Base-by-base conservation (phyloP, 1,140 invertebrate species). In the Macrobrachium rosenbergii region DNA sequence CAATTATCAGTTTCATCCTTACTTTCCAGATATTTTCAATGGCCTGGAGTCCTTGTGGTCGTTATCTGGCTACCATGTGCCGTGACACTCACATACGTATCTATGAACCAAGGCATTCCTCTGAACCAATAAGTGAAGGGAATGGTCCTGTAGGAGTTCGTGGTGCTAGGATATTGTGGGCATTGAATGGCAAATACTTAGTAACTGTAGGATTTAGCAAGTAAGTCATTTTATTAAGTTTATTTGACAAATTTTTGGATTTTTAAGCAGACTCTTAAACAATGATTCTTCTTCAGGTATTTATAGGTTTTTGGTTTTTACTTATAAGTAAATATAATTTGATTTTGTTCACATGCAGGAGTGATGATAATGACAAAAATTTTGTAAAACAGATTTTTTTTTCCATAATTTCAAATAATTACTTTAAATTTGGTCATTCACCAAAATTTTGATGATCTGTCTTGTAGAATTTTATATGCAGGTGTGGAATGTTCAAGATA, bases 151-250 rank as follows among this genome's bases (percentile, higher is more conserved):
- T 95, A 37, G 97, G 97, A 11, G 96, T 95, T 0, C 93, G 97
- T 90, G 97, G 97, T 16, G 97, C 96, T 21, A 93, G 98, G 88
- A 93, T 98, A 67, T 94, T 96, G 52, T 99, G 97, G 97, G 97
- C 96, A 2, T 92, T 98, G 0, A 94, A 96, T 90, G 97, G 96
- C 16, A 94, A 95, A 88, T 96, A 95, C 91, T 93, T 99, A 59
- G 95, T 97, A 75, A 96, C 97, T 80, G 96, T 96, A 79, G 97
- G 97, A 76, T 99, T 99, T 91, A 96, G 97, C 91, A 97, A 96
- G 96, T 97, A 91, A 92, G 93, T 93, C 64, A 79, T 37, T 62
- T 21, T 8, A 16, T 60, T 21, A 69, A 76, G 17, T 89, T 63
- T 58, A 21, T 11, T 63, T 17, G 82, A 16, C 7, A 17, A 37